A percentile compares a stretch with the other conserved stretches of the same genome.
phyloP scores from a whole-genome alignment of 2,113 vertebrate species.

The Alces alces region DNA sequence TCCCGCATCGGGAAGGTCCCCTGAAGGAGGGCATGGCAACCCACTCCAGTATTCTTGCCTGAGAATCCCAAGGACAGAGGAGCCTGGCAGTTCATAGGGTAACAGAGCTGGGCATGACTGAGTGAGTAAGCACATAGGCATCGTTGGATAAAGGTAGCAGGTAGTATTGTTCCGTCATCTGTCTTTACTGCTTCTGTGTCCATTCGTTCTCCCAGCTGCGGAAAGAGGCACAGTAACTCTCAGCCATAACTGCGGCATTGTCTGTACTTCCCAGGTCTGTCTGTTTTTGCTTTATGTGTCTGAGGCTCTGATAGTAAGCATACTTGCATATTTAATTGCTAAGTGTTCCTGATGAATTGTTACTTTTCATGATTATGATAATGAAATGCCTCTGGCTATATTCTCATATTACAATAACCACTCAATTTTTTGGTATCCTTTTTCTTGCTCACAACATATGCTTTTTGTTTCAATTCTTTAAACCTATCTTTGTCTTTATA shows the following conservation, averaged over 20 bases:
- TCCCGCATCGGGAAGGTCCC: not conserved
- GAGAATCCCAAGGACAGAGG: not conserved
- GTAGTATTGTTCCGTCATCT: fast-evolving
- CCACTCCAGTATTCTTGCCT: not conserved
- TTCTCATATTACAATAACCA: not conserved
- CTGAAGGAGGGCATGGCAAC: not conserved
- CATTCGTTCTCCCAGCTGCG: not conserved
- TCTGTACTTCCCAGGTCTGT: too few species aligned
- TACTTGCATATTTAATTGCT: too few species aligned
- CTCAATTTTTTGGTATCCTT: not conserved
- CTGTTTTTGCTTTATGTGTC: not conserved
- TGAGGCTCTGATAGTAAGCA: not conserved
- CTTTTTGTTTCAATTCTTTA: not conserved
- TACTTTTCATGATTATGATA: not conserved
- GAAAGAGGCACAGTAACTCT: not conserved
- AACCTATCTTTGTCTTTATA: not conserved
- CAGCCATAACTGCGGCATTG: fast-evolving
- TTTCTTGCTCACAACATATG: not conserved
- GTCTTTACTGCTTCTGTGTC: not conserved
- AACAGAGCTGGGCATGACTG: not conserved
- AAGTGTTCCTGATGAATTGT: not conserved
- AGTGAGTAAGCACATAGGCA: not conserved
- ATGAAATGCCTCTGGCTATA: not conserved
- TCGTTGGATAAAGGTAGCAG: fast-evolving
- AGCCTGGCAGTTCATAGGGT: not conserved